Conservation (phyloP, 1,140 invertebrate species). For the Pseudomyrmex pallidus region DNA sequence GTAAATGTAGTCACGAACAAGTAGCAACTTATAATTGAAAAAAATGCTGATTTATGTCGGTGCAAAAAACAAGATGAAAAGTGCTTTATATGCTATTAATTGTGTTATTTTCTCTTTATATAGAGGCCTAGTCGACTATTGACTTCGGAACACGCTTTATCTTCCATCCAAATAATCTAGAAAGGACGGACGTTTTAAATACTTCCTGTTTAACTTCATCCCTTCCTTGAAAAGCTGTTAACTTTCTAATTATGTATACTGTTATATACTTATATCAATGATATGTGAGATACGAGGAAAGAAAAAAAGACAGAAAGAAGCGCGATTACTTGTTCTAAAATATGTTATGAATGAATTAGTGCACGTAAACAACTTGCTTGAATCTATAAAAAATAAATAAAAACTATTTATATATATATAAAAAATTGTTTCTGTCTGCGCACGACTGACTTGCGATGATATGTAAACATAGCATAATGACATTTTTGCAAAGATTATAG, state of each 20-base stretch:
- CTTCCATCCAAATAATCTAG: conserved; percentile 60
- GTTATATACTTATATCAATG: too few species aligned
- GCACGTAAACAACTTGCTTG: not conserved
- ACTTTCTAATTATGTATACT: not conserved
- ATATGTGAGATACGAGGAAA: conserved; percentile 1
- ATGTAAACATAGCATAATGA: not conserved
- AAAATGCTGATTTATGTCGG: not conserved
- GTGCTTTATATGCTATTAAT: conserved; percentile 3
- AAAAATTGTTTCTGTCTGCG: not conserved
- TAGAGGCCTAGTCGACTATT: conserved; percentile 73
- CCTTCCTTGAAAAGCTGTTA: conserved; percentile 54
- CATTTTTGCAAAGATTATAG: not conserved
- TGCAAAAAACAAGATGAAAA: conserved; percentile 9
- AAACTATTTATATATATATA: too few species aligned
- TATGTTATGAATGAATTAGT: conserved; percentile 4
- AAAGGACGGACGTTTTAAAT: conserved; percentile 41
- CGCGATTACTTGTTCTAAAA: not conserved
- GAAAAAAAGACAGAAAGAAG: not conserved
- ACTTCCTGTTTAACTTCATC: conserved; percentile 64
- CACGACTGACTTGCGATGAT: not conserved
- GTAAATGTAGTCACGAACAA: not conserved
- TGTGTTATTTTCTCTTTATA: conserved; percentile 37
- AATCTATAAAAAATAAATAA: too few species aligned
- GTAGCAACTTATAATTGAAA: too few species aligned
- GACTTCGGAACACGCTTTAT: conserved; percentile 57